Percentiles rank a stretch among this genome's conserved stretches.
Conservation (phyloP, 2,797 vertebrate genomes). For the Falco concolor region DNA sequence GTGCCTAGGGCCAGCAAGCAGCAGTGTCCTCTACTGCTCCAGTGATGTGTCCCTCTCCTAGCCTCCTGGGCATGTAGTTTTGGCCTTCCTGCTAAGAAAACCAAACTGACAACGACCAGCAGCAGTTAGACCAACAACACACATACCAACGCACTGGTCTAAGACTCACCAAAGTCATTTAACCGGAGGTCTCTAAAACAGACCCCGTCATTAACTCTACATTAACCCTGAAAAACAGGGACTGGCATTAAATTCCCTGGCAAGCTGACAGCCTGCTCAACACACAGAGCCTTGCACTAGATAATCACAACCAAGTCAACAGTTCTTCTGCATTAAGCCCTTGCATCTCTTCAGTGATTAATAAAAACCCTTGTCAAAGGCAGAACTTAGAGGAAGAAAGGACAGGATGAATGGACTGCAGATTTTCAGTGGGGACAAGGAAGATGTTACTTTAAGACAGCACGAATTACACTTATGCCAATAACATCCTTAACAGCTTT, state of each 20-base stretch:
- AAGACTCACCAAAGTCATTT: not conserved
- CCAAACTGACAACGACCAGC: not conserved
- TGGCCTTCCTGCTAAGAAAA: not conserved
- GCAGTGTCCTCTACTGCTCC: not conserved
- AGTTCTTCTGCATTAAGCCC: not conserved
- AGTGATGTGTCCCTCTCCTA: not conserved
- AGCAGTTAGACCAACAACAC: not conserved
- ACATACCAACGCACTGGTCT: too few species aligned
- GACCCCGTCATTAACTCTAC: not conserved
- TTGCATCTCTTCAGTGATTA: not conserved
- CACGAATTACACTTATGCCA: not conserved
- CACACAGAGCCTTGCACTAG: not conserved
- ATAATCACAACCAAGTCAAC: not conserved
- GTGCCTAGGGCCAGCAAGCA: not conserved
- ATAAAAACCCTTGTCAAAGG: not conserved
- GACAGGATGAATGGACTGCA: not conserved
- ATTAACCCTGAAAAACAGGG: rapidly evolving
- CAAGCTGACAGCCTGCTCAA: not conserved
- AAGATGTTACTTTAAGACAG: not conserved
- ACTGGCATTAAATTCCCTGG: not conserved
- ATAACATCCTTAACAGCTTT: not conserved
- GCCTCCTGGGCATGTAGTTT: not conserved
- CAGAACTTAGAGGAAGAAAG: not conserved
- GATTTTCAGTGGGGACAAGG: not conserved
- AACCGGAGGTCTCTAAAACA: not conserved